These are phyloP conservation scores for Eurosta solidaginis DNA, from an alignment of 1,140 invertebrate genomes.

Conservation along the genomic window DNA sequence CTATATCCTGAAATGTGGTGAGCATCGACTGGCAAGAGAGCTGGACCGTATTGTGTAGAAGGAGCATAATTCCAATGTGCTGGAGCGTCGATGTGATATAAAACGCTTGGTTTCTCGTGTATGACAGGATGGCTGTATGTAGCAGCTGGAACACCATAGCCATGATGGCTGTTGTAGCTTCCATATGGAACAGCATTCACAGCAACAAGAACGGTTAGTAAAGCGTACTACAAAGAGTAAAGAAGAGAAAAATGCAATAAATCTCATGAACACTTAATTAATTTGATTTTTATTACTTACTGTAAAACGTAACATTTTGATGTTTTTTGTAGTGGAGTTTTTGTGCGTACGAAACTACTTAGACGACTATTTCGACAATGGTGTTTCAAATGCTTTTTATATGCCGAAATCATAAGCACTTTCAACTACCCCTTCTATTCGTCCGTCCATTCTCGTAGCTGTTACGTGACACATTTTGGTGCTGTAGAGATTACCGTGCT, in stretches of 20 bases:
- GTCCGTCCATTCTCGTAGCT: not conserved
- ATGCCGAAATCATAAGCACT: not conserved
- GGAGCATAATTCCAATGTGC: not conserved
- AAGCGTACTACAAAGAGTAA: not conserved
- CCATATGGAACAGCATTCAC: not conserved
- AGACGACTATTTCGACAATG: not conserved
- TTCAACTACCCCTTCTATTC: not conserved
- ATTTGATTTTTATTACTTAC: not conserved
- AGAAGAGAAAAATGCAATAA: not conserved
- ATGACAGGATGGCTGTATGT: not conserved
- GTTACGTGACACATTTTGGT: conserved; percentile 14
- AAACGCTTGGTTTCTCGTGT: not conserved
- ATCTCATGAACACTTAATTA: not conserved
- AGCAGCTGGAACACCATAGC: not conserved
- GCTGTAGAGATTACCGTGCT: not conserved
- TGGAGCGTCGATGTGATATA: not conserved
- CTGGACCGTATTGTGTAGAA: not conserved
- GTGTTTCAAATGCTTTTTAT: conserved; percentile 27
- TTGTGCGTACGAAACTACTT: not conserved
- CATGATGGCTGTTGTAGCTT: not conserved
- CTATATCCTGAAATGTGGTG: not conserved
- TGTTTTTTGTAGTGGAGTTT: not conserved
- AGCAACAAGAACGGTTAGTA: not conserved
- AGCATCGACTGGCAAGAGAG: not conserved
- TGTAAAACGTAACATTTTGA: not conserved